A percentile compares a stretch with the other conserved stretches of the same genome.
phyloP scores from a whole-genome alignment of 1,140 invertebrate genomes.

The Camponotus floridanus region DNA sequence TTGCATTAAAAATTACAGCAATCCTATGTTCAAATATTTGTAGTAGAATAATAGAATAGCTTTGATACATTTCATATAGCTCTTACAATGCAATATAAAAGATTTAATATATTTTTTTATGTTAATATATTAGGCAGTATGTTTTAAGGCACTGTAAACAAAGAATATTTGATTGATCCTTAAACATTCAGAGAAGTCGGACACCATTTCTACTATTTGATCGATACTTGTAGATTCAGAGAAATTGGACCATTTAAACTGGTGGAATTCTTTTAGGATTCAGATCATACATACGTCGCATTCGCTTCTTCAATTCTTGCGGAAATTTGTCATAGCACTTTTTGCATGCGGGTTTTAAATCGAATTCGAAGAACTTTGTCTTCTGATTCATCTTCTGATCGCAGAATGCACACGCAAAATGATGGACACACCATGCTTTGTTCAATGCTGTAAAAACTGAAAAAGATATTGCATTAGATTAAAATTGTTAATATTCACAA shows the following conservation, averaged over 20 bases:
- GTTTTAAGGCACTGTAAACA: conserved; percentile 8
- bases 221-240: not conserved
- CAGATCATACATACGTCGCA: conserved; percentile 92
- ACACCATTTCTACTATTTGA: not conserved
- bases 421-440: conserved; percentile 99
- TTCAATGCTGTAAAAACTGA: conserved; percentile 98
- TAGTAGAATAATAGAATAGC: not conserved
- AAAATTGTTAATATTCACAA: not conserved
- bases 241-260: not conserved
- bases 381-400: conserved; percentile 99
- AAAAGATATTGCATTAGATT: conserved; percentile 63
- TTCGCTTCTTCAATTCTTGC: conserved; percentile 95
- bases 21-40: not conserved
- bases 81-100: conserved; percentile 16
- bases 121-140: not conserved
- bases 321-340: conserved; percentile 99
- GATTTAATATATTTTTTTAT: conserved; percentile 7
- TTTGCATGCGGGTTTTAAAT: conserved; percentile 99
- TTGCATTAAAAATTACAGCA: conserved; percentile 2
- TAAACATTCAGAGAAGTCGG: not conserved
- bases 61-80: not conserved
- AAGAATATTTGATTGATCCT: conserved; percentile 8
- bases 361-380: conserved; percentile 99
- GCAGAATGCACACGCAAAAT: conserved; percentile 99
- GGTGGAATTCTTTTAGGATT: conserved; percentile 86